Percentiles rank a stretch among this genome's conserved stretches.
Conservation (phyloP, 2,797 vertebrate species). For the Myotis pilosus region DNA sequence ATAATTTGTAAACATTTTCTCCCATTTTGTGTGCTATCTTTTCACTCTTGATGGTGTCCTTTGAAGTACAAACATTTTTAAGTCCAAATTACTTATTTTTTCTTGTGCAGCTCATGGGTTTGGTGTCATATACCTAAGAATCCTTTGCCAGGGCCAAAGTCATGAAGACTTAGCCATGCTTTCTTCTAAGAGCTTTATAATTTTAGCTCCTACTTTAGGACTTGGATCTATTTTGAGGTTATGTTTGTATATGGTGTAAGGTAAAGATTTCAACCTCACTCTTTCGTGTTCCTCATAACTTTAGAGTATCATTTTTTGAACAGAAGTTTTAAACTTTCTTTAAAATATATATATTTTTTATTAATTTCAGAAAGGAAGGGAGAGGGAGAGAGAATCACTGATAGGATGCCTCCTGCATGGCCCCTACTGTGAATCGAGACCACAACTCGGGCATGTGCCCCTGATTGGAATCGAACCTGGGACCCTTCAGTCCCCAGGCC, state of each 20-base stretch:
- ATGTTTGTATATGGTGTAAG: background rate
- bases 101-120: background rate
- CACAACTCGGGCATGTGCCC: too few species aligned
- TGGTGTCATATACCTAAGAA: background rate
- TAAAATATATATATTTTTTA: too few species aligned
- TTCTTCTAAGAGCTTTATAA: background rate
- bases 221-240: slow-evolving; percentile 8
- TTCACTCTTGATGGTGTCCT: background rate
- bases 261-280: background rate
- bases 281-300: background rate
- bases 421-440: too few species aligned
- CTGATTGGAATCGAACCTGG: too few species aligned
- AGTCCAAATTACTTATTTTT: background rate
- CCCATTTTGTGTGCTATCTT: background rate
- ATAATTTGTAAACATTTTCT: background rate
- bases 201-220: background rate
- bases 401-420: too few species aligned
- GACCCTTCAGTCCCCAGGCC: too few species aligned
- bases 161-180: background rate
- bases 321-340: background rate
- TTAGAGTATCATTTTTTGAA: background rate
- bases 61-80: background rate
- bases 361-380: too few species aligned
- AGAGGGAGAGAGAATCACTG: too few species aligned
- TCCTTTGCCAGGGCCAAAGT: background rate